Conservation (phyloP, 2,888 invertebrate genomes). For the Frankliniella intonsa region DNA sequence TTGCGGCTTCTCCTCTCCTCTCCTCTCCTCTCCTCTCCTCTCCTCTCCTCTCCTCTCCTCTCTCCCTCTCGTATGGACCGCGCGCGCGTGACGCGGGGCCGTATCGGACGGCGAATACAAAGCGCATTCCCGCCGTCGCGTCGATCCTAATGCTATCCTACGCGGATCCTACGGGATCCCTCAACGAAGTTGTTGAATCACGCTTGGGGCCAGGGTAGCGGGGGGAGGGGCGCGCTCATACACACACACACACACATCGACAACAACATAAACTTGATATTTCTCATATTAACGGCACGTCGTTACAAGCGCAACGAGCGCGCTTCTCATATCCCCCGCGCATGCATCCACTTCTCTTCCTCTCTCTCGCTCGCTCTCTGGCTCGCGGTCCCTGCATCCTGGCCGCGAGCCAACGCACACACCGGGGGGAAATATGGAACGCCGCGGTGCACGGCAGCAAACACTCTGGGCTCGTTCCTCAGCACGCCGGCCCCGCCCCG, state of each 20-base stretch:
- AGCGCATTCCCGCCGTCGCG: too few relatives aligned
- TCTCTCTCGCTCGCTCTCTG: not conserved
- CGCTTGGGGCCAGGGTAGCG: not conserved
- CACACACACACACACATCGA: not conserved
- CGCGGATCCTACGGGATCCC: too few relatives aligned
- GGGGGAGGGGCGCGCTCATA: not conserved
- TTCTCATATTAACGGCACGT: conserved; percentile 26
- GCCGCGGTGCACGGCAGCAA: too few relatives aligned
- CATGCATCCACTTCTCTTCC: not conserved
- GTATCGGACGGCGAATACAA: too few relatives aligned
- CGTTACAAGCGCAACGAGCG: not conserved
- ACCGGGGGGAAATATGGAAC: too few relatives aligned
- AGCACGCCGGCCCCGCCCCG: too few relatives aligned
- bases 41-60: not conserved
- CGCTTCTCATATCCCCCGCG: not conserved
- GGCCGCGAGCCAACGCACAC: too few relatives aligned
- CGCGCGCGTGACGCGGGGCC: too few relatives aligned
- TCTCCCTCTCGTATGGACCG: not conserved
- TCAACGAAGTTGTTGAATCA: not conserved
- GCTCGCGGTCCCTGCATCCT: too few relatives aligned
- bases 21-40: not conserved
- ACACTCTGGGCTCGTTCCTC: too few relatives aligned
- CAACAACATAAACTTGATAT: conserved; percentile 4
- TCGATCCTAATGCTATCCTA: too few relatives aligned
- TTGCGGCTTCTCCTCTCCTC: not conserved